A percentile compares a stretch with the other conserved stretches of the same genome.
Conservation (phyloP, 1,140 invertebrate species). For the Diachasmimorpha longicaudata region DNA sequence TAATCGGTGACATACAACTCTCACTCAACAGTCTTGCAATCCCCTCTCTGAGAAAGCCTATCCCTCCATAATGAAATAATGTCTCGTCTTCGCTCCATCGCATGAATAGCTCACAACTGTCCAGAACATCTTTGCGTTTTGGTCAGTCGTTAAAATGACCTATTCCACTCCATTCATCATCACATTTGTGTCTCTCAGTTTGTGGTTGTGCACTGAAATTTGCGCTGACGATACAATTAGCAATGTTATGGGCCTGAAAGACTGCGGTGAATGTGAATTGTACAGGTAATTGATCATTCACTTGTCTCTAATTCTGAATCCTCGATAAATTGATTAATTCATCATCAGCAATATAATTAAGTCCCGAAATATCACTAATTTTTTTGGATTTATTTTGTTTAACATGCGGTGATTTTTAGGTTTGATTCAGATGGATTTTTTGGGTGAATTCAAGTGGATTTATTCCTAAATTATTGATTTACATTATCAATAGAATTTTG, state of each 20-base stretch:
- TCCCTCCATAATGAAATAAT: background rate
- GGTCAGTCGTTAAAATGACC: slow-evolving; percentile 18
- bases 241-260: background rate
- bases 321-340: too few relatives aligned
- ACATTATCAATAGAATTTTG: too few relatives aligned
- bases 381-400: too few relatives aligned
- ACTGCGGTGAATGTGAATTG: slow-evolving; percentile 17
- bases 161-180: slow-evolving; percentile 3
- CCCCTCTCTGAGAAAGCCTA: background rate
- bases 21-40: background rate
- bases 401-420: too few relatives aligned
- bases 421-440: too few relatives aligned
- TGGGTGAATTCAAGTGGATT: too few relatives aligned
- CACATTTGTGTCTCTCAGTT: background rate
- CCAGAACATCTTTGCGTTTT: slow-evolving; percentile 2
- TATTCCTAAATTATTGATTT: too few relatives aligned
- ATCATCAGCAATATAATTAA: too few relatives aligned
- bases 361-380: too few relatives aligned
- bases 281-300: slow-evolving; percentile 17
- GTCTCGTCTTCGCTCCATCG: background rate
- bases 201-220: slow-evolving; percentile 9
- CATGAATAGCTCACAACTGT: background rate
- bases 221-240: background rate
- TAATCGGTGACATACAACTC: background rate
- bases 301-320: background rate